Evolutionary conservation across 1,140 invertebrate genomes (phyloP).

Genomic region (Calliphora vicina): DNA sequence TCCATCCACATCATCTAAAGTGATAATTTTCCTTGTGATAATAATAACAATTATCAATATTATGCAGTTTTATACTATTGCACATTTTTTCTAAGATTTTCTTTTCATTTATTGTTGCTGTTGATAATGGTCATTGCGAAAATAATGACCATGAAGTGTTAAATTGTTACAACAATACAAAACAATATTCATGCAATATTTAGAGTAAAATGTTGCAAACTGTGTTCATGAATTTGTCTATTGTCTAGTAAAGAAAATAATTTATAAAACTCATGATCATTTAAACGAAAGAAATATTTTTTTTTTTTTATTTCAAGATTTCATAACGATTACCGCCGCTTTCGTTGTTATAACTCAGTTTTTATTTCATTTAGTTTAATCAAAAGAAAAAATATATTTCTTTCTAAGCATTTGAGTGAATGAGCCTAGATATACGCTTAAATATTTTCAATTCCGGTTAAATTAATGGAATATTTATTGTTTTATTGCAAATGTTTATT

Average conservation of each 20-base stretch:
- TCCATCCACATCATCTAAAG: not conserved
- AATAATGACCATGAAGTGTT: slow-evolving; percentile 1
- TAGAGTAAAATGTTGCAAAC: not conserved
- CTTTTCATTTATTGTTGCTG: not conserved
- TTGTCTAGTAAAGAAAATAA: no score
- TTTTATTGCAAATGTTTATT: no score
- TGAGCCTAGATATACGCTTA: not conserved
- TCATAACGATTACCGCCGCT: not conserved
- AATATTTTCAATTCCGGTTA: not conserved
- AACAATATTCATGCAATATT: not conserved
- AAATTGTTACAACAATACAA: not conserved
- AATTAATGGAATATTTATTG: not conserved
- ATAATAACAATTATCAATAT: not conserved
- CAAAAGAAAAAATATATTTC: not conserved
- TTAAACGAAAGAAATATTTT: no score
- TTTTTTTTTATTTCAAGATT: not conserved
- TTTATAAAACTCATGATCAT: no score
- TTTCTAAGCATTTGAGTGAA: not conserved
- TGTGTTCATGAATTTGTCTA: no score
- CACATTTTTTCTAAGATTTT: not conserved
- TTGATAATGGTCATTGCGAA: not conserved
- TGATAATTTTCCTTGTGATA: not conserved
- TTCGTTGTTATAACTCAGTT: not conserved
- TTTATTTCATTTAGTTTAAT: not conserved
- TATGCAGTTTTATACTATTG: not conserved